Conservation (phyloP, 2,888 invertebrate genomes). For the Cephalotes varians region DNA sequence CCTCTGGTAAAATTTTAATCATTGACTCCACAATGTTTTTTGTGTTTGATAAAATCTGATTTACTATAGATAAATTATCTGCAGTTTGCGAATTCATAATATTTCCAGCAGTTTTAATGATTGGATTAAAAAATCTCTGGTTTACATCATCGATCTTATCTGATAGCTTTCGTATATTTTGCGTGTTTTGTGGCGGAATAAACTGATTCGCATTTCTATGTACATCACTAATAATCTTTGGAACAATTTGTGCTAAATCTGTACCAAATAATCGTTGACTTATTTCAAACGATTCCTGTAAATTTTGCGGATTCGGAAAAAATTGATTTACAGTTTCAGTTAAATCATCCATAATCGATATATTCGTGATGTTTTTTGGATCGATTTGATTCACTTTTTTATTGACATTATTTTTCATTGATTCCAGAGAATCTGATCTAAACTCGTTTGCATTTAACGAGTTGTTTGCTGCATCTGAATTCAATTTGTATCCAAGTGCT, state of each 20-base stretch:
- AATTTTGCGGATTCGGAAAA: neutral
- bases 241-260: neutral
- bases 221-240: neutral
- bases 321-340: slow-evolving; percentile 2
- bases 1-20: neutral
- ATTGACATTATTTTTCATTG: too few species aligned
- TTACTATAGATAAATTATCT: neutral
- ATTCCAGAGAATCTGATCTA: neutral
- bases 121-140: neutral
- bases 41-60: neutral
- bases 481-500: neutral
- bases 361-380: neutral
- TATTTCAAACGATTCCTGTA: neutral
- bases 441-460: neutral
- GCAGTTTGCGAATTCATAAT: neutral
- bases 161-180: neutral
- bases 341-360: neutral
- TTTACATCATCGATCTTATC: neutral
- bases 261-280: slow-evolving; percentile 1
- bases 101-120: neutral
- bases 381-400: neutral
- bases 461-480: neutral
- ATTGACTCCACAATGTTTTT: slow-evolving; percentile 3
- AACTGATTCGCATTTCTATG: neutral
- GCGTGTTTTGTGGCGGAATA: neutral